Conservation (phyloP, 2,888 invertebrate species). For the Sipunculus nudus region DNA sequence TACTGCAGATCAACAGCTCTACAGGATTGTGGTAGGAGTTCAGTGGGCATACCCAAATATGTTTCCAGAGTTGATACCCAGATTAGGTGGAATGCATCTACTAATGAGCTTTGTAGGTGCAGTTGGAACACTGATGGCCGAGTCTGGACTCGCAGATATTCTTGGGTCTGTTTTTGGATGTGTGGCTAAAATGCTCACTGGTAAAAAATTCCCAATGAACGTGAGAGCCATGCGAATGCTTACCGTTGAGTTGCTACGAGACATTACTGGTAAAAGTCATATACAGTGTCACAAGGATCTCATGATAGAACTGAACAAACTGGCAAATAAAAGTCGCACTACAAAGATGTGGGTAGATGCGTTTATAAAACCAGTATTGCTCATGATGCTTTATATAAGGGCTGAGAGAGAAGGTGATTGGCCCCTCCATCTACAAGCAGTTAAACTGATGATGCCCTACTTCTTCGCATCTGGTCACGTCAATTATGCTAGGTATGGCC, state of each 20-base stretch:
- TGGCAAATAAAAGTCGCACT: background rate
- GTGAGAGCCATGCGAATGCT: constrained; percentile 33
- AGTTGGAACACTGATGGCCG: constrained; percentile 38
- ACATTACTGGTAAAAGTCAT: background rate
- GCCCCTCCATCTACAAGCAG: constrained; percentile 33
- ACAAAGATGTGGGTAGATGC: constrained; percentile 32
- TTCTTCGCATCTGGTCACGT: constrained; percentile 42
- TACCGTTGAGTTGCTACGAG: constrained; percentile 31
- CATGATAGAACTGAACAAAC: constrained; percentile 1
- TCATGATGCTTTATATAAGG: constrained; percentile 35
- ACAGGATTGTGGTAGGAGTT: constrained; percentile 26
- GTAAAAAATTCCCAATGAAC: constrained; percentile 44
- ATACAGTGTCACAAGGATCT: background rate
- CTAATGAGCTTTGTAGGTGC: constrained; percentile 43
- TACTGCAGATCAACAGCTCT: constrained; percentile 36
- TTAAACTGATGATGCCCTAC: constrained; percentile 37
- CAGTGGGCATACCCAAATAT: constrained; percentile 33
- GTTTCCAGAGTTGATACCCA: constrained; percentile 26
- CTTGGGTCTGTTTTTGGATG: constrained; percentile 37
- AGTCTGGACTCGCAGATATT: constrained; percentile 38
- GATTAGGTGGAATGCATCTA: constrained; percentile 43
- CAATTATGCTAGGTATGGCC: constrained; percentile 40
- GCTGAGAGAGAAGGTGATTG: constrained; percentile 41
- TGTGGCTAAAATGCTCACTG: constrained; percentile 38
- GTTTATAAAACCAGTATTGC: constrained; percentile 34